Evolutionary conservation across 2,113 vertebrate genomes (phyloP), one percentile per base, ranked within the genome.

Genomic region (Chionis minor): DNA sequence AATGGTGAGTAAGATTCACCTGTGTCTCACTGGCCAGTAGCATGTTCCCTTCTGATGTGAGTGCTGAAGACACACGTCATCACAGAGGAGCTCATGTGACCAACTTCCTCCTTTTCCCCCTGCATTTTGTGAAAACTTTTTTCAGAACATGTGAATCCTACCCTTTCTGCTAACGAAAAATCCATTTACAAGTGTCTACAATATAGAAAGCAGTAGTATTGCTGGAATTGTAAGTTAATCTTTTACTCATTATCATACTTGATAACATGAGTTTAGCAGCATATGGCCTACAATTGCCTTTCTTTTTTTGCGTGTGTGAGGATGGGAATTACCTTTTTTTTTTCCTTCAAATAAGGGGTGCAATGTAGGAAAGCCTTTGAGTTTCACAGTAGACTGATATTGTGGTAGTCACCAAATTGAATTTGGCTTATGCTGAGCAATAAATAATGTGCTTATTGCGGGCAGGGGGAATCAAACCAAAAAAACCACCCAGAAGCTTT

Each of bases 31-130:
- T 81, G 21, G 13, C 30, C 19, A 12, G 66, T 19, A 22, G 23
- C 2, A 3, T 28, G 1, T 67, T 78, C 40, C 14, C 28, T 51
- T 55, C 20, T 56, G 58, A 8, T 21, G 10, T 6, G 18, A 15
- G 40, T 21, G 38, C 1, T 77, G 71, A 30, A n/a, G 55, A 24
- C 14, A 8, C 1, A 1, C 0, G 4, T n/a, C 62, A 18, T 44
- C 62, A 61, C 32, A 55, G 21, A 7, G 55, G 12, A 23, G 22
- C 38, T 79, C 3, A 3, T 12, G 13, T 6, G 23, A 44, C n/a
- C 14, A 15, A 17, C 33, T 56, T 52, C 16, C 4, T 74, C 32
- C 40, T 70, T 44, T 61, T 30, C 8, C 19, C 56, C 20, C 42
- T 28, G 13, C 6, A 4, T 71, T 71, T n/a, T 71, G 45, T 66